Evolutionary conservation across 2,888 invertebrate genomes (phyloP), one percentile per base, ranked within the genome.

Genomic region (Crossocerus cetratus): DNA sequence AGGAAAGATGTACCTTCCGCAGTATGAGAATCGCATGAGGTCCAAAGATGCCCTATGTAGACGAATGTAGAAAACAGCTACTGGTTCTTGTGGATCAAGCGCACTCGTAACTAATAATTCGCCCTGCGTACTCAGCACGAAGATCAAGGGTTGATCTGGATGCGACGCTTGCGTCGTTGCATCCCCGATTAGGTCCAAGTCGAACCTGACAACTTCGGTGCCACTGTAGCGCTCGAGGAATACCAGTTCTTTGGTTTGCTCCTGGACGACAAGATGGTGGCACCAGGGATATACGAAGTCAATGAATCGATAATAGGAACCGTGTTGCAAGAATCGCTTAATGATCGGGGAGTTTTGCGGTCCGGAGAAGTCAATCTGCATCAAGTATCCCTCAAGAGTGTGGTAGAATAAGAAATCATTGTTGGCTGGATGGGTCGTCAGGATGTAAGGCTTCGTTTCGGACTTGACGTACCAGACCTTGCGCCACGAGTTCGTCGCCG

Each of bases 271-370:
- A 0, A 89, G 57, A 59, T 88, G 83, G 65, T 88, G 85, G 3
- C 86, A 86, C 87, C 86, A 87, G 0, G 90, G 90, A 67, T 86
- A 81, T 0, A 90, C 62, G 20, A 88, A 83, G 18, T 87, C 86
- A 3, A 84, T 59, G n/a, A 81, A 86, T 2, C 65, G 68, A 42
- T 84, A 86, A 18, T 61, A 65, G 0, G 77, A 72, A 1, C 89
- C 88, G 18, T 77, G 76, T 3, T 80, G 56, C 8, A 86, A 42
- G 4, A 68, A 76, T 0, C 63, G 60, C 0, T 78, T 65, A 0
- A 77, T 55, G 1, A 1, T 23, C 0, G 86, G 81, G 3, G 2
- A 16, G 0, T 13, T 44, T 13, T 67, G 23, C 0, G 73, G 76
- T 0, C 77, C 80, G 0, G 64, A 2, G 11, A 85, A 75, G 2